Percentiles rank a stretch among this genome's conserved stretches.
phyloP scores from a whole-genome alignment of 2,113 vertebrate genomes.

The Ochotona princeps region DNA sequence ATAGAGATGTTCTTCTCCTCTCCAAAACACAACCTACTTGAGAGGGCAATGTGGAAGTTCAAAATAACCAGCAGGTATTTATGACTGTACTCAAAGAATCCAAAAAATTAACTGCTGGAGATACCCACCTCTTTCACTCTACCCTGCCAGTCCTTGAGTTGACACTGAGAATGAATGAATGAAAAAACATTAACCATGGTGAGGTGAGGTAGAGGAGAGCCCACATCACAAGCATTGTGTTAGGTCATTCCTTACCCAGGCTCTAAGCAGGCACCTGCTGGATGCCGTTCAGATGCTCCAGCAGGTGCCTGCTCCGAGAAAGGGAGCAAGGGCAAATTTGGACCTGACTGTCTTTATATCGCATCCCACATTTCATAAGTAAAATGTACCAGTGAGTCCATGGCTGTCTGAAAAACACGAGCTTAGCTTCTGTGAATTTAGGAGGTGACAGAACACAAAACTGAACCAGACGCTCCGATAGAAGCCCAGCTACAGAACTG shows the following conservation, averaged over 20 bases:
- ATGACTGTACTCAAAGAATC: not conserved
- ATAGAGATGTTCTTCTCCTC: not conserved
- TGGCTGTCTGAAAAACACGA: not conserved
- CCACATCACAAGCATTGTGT: not conserved
- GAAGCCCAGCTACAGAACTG: not conserved
- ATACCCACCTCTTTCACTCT: not conserved
- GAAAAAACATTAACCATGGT: not conserved
- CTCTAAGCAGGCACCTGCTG: not conserved
- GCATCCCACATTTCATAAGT: conserved; percentile 6
- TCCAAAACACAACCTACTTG: not conserved
- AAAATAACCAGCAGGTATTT: not conserved
- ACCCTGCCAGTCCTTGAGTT: not conserved
- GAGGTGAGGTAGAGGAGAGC: not conserved
- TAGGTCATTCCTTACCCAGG: not conserved
- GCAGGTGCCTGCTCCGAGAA: no score
- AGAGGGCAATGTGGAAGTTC: not conserved
- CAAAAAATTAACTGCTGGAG: not conserved
- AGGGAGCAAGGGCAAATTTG: not conserved
- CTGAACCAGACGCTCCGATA: not conserved
- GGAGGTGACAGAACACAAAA: conserved; percentile 20
- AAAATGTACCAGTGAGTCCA: not conserved
- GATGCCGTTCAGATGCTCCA: not conserved
- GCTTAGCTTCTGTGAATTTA: not conserved
- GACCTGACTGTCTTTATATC: not conserved
- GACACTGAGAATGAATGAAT: not conserved